Evolutionary conservation across 2,888 invertebrate genomes (phyloP).

Genomic region (Gasteruption jaculator): DNA sequence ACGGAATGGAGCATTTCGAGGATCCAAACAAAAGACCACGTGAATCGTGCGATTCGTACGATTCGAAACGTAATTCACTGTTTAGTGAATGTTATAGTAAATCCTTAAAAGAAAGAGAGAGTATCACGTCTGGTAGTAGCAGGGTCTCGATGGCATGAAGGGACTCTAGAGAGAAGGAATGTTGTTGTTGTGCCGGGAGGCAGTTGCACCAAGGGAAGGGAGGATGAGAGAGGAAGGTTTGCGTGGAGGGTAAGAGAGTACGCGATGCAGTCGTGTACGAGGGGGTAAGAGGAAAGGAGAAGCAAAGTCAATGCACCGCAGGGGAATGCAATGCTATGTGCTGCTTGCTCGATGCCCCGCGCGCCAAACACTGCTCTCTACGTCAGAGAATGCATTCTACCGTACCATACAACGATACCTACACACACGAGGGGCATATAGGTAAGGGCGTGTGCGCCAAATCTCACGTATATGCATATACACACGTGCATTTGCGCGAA

Average conservation of each 20-base stretch:
- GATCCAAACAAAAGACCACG: too few species aligned
- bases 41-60: too few species aligned
- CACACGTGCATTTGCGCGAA: too few species aligned
- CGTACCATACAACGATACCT: conserved; percentile 30
- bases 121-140: conserved; percentile 36
- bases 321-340: conserved; percentile 49
- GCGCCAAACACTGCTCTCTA: conserved; percentile 37
- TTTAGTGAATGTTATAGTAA: too few species aligned
- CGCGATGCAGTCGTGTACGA: too few species aligned
- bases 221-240: conserved; percentile 9
- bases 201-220: conserved; percentile 32
- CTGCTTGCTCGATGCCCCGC: conserved; percentile 35
- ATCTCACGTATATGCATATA: too few species aligned
- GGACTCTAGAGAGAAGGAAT: conserved; percentile 43
- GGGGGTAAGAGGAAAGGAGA: conserved; percentile 13
- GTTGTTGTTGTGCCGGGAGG: conserved; percentile 48
- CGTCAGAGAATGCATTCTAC: conserved; percentile 44
- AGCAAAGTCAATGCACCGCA: conserved; percentile 48
- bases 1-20: too few species aligned
- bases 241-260: neutral
- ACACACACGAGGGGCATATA: neutral
- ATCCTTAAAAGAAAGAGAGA: conserved; percentile 23
- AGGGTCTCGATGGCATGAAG: conserved; percentile 37
- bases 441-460: too few species aligned
- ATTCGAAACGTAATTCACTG: too few species aligned